Evolutionary conservation across 2,113 vertebrate species (phyloP).

Genomic region (Notothenia coriiceps): DNA sequence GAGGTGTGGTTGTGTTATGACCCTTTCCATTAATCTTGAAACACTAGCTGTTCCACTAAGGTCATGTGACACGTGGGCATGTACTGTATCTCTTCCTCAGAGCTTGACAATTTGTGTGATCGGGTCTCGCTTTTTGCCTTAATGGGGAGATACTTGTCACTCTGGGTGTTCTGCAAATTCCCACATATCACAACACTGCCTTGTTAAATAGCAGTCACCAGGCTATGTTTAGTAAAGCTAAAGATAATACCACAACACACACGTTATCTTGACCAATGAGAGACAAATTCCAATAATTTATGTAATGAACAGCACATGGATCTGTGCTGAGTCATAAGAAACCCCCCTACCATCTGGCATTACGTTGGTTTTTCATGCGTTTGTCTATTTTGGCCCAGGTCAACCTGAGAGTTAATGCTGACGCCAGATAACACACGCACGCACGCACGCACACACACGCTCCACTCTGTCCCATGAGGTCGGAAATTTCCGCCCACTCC

Average conservation of each 20-base stretch:
- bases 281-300: neutral
- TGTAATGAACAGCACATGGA: slow-evolving; percentile 17
- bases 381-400: slow-evolving; percentile 62
- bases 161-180: slow-evolving; percentile 20
- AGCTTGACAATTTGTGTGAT: slow-evolving; percentile 47
- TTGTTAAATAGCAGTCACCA: neutral
- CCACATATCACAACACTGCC: slow-evolving; percentile 8
- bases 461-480: slow-evolving; percentile 66
- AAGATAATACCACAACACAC: neutral
- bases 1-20: slow-evolving; percentile 35
- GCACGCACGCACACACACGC: slow-evolving; percentile 35
- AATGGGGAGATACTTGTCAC: slow-evolving; percentile 27
- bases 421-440: slow-evolving; percentile 72
- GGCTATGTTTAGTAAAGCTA: neutral
- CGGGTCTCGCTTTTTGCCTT: slow-evolving; percentile 25
- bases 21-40: slow-evolving; percentile 59
- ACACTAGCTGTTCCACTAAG: slow-evolving; percentile 41
- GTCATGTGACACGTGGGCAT: slow-evolving; percentile 22
- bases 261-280: neutral
- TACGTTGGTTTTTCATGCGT: slow-evolving; percentile 45
- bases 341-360: slow-evolving; percentile 56
- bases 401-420: slow-evolving; percentile 72
- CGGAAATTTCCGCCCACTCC: slow-evolving; percentile 78
- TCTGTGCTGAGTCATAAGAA: slow-evolving; percentile 34
- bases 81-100: slow-evolving; percentile 43